phyloP scores from a whole-genome alignment of 2,797 vertebrate genomes.

The Tadarida brasiliensis region DNA sequence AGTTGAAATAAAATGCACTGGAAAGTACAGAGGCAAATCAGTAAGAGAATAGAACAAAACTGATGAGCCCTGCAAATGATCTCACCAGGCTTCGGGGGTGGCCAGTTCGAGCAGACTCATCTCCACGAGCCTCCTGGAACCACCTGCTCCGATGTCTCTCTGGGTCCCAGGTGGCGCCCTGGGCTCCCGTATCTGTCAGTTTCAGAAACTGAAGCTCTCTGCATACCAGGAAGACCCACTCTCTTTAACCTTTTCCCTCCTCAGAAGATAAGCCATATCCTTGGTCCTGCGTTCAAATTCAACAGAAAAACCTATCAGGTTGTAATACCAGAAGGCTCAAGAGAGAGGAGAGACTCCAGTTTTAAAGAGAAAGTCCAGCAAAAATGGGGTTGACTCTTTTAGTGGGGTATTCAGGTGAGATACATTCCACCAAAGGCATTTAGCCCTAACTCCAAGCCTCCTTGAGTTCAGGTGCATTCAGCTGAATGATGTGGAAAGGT shows the following conservation, averaged over 20 bases:
- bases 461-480: background rate
- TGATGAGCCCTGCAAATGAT: background rate
- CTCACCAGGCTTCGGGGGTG: background rate
- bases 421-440: background rate
- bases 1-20: background rate
- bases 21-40: background rate
- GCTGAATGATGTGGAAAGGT: background rate
- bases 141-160: background rate
- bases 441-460: background rate
- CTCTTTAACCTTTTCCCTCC: background rate
- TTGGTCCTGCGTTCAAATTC: background rate
- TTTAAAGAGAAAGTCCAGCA: slow-evolving; percentile 29
- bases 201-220: background rate
- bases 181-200: background rate
- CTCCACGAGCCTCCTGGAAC: background rate
- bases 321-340: background rate
- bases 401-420: background rate
- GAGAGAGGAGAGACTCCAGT: background rate
- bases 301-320: background rate
- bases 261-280: slow-evolving; percentile 28
- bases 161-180: background rate
- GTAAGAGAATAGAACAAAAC: background rate
- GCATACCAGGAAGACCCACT: background rate
- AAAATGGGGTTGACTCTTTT: background rate
- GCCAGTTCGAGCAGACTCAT: background rate